A percentile compares a stretch with the other conserved stretches of the same genome.
phyloP scores from a whole-genome alignment of 1,140 invertebrate species.

The Drosophila nigromelanica region DNA sequence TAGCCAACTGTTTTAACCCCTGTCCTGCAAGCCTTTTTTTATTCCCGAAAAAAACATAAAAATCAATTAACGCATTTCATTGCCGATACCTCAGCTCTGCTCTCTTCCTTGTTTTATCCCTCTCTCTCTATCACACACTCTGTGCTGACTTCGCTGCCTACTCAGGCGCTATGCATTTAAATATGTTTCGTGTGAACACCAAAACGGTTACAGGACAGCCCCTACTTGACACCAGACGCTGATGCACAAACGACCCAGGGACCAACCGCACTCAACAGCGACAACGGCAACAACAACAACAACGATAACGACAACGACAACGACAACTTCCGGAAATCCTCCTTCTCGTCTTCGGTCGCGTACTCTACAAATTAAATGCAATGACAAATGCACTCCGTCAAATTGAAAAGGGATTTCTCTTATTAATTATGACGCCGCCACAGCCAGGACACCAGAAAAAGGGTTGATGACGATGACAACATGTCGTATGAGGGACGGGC shows the following conservation, averaged over 20 bases:
- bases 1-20: constrained; percentile 54
- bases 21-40: constrained; percentile 15
- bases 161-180: constrained; percentile 71
- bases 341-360: constrained; percentile 31
- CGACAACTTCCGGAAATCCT: constrained; percentile 67
- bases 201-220: constrained; percentile 75
- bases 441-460: constrained; percentile 65
- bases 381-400: constrained; percentile 84
- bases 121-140: constrained; percentile 6
- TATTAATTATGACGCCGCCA: constrained; percentile 83
- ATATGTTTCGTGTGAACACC: constrained; percentile 78
- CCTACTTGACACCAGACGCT: constrained; percentile 77
- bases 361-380: constrained; percentile 83
- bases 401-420: constrained; percentile 84
- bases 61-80: constrained; percentile 77
- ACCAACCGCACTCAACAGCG: constrained; percentile 39
- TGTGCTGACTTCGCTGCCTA: constrained; percentile 26
- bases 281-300: constrained; percentile 43
- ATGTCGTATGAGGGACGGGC: constrained; percentile 46
- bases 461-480: constrained; percentile 70
- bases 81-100: constrained; percentile 43
- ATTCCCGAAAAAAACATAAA: constrained; percentile 47
- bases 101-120: constrained; percentile 13
- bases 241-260: constrained; percentile 32
- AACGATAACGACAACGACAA: constrained; percentile 38